Conservation (phyloP, 2,113 vertebrate species). For the Cavia porcellus region DNA sequence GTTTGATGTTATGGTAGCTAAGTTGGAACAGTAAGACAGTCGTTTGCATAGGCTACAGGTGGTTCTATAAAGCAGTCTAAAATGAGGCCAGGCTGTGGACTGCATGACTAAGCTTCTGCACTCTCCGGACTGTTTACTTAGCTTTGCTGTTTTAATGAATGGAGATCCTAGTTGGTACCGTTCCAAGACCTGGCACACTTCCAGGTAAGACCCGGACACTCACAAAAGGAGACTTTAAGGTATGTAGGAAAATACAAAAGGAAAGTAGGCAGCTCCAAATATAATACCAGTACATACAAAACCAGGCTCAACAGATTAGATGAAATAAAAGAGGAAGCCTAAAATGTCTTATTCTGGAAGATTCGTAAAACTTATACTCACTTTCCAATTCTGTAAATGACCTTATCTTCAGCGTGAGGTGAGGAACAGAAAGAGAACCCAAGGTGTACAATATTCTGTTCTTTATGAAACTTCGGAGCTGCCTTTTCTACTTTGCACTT, state of each 20-base stretch:
- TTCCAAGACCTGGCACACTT: neutral
- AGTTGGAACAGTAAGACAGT: neutral
- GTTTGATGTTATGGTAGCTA: neutral
- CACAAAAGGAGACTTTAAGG: neutral
- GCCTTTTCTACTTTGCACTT: neutral
- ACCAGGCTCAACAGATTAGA: neutral
- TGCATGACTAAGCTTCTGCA: neutral
- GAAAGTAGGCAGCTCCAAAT: neutral
- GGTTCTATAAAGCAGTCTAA: neutral
- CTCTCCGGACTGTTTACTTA: neutral
- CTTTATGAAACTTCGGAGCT: neutral
- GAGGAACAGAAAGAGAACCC: neutral
- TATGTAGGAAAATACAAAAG: neutral
- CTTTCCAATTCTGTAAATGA: conserved; percentile 18
- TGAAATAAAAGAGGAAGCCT: neutral
- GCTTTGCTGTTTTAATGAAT: neutral
- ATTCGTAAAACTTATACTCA: neutral
- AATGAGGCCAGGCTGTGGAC: neutral
- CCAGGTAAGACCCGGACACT: neutral
- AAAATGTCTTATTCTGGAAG: conserved; percentile 1
- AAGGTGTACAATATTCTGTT: neutral
- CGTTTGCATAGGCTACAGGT: neutral
- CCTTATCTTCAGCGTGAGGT: neutral
- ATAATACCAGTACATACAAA: neutral
- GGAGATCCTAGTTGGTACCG: neutral